Conservation (phyloP, 2,888 invertebrate species). For the Drosophila formosana region DNA sequence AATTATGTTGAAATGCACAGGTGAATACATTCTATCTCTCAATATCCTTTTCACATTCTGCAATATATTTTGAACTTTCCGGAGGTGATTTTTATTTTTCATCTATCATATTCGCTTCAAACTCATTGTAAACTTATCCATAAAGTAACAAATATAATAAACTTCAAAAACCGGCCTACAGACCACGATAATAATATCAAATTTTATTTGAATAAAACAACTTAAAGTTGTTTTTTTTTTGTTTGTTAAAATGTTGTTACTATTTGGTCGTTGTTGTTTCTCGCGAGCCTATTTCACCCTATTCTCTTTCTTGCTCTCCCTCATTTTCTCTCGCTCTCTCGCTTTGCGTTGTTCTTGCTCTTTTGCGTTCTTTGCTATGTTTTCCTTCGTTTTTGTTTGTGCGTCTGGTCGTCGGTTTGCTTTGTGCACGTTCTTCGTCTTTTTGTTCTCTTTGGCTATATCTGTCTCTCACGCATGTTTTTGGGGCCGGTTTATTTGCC, state of each 20-base stretch:
- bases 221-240: not conserved
- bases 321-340: conserved; percentile 1
- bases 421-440: conserved; percentile 51
- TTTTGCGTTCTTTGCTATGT: conserved; percentile 41
- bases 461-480: conserved; percentile 68
- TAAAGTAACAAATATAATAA: not conserved
- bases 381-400: conserved; percentile 40
- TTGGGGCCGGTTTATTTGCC: conserved; percentile 66
- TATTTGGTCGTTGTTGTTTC: conserved; percentile 24
- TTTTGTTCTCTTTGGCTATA: conserved; percentile 23
- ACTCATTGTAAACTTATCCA: not conserved
- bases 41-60: too few species aligned
- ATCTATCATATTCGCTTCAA: too few species aligned
- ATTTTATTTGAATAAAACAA: conserved; percentile 18
- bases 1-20: too few species aligned
- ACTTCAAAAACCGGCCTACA: not conserved
- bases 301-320: conserved; percentile 8
- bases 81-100: too few species aligned
- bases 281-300: conserved; percentile 35
- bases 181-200: conserved; percentile 5
- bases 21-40: too few species aligned
- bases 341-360: conserved; percentile 12
- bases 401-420: conserved; percentile 39
- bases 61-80: too few species aligned
- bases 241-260: conserved; percentile 1